Evolutionary conservation across 1,140 invertebrate genomes (phyloP).

Genomic region (Trichonephila clavipes): DNA sequence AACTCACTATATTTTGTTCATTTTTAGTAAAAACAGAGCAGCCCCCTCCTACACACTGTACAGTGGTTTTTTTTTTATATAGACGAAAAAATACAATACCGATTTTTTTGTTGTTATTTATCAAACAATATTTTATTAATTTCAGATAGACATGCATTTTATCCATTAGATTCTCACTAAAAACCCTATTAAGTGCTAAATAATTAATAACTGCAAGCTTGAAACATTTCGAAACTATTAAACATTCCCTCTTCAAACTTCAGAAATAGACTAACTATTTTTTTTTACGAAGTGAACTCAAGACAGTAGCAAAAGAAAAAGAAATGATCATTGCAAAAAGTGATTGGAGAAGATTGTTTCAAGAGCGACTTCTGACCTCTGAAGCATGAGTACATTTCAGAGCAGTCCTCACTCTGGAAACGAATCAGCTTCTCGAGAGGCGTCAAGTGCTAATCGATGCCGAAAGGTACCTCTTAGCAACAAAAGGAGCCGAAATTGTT

Average conservation of each 20-base stretch:
- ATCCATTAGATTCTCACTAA: too few species aligned
- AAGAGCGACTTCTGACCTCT: constrained; percentile 18
- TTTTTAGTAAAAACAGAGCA: too few species aligned
- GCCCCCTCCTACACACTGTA: too few species aligned
- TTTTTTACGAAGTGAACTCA: background rate
- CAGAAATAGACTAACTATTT: background rate
- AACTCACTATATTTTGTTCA: too few species aligned
- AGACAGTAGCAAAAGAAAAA: background rate
- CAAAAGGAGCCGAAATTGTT: too few species aligned
- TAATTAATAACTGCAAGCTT: too few species aligned
- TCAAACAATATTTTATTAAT: too few species aligned
- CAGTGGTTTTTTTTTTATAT: too few species aligned
- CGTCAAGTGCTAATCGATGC: background rate
- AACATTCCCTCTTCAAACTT: background rate
- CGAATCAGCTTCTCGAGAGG: background rate
- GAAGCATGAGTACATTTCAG: constrained; percentile 7
- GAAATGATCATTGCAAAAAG: constrained; percentile 14
- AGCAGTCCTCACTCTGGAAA: background rate
- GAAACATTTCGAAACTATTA: background rate
- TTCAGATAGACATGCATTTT: too few species aligned
- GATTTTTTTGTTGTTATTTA: too few species aligned
- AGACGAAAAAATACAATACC: too few species aligned
- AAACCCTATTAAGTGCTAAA: too few species aligned
- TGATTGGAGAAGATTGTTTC: constrained; percentile 63
- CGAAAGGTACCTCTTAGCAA: background rate